Evolutionary conservation across 1,140 invertebrate genomes (phyloP).

Genomic region (Micrasema longulum): DNA sequence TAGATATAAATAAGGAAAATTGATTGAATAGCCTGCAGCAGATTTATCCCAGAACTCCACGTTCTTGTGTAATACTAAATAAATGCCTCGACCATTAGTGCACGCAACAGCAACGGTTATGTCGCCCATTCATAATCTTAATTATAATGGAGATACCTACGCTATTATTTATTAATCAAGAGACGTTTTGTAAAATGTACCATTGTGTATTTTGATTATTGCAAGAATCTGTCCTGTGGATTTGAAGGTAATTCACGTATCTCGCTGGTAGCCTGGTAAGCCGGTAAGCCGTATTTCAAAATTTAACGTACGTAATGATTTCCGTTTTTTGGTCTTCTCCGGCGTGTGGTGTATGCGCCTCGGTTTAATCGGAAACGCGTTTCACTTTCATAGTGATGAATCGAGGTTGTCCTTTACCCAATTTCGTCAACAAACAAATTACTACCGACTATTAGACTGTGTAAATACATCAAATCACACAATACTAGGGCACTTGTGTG

Average conservation of each 20-base stretch:
- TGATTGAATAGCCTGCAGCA: constrained; percentile 13
- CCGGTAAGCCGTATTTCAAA: neutral
- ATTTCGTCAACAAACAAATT: constrained; percentile 23
- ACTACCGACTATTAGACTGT: constrained; percentile 14
- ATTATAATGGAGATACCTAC: too few relatives aligned
- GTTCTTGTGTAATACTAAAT: neutral
- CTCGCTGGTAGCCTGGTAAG: neutral
- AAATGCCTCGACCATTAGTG: constrained; percentile 3
- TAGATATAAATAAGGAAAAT: neutral
- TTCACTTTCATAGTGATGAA: neutral
- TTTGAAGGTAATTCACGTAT: neutral
- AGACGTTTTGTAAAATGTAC: neutral
- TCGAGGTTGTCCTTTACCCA: constrained; percentile 26
- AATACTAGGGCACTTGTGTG: neutral
- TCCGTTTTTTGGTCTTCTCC: neutral
- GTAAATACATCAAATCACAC: neutral
- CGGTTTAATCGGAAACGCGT: neutral
- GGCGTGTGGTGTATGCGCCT: neutral
- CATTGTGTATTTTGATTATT: neutral
- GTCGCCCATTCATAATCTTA: too few relatives aligned
- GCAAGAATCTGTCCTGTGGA: neutral
- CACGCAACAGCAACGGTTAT: too few relatives aligned
- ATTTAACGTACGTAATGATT: neutral
- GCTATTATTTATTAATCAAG: neutral
- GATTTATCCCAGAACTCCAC: neutral